Base-by-base conservation (phyloP, 2,888 invertebrate species). In the Graphium colonna region DNA sequence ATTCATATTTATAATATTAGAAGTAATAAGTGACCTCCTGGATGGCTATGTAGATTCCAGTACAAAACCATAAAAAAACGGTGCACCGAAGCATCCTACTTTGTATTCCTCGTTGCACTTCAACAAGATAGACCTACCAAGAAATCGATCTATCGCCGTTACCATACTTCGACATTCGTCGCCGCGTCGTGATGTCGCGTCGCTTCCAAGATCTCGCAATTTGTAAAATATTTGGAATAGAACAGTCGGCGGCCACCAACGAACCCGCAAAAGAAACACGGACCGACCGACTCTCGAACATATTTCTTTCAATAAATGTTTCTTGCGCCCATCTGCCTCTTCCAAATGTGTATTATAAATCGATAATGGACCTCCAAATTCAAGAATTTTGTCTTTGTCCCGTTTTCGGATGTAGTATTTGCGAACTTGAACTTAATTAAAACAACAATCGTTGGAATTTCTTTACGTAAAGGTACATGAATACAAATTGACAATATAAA, bases 221-320 rank as follows among this genome's bases (percentile, higher is more conserved):
- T 88, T 85, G 84, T 77, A 65, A 77, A 83, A 88, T 87, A 84
- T 82, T 82, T 82, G 77, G 76, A 80, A 86, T 87, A 71, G 73
- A 73, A 71, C 66, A 64, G 73, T 64, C 75, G 68, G 64, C 69
- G 84, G 76, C 87, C 36, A 85, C 84, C 87, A 86, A 82, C 79
- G 80, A 82, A 77, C 66, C 67, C 59, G 54, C 18, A 44, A 42
- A 41, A 18, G 44, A 55, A 55, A 57, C 40, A 59, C 51, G 48
- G 59, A 12, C 40, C 18, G 17, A 61, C 28, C 18, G 39, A 10
- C 13, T 39, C 1, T 15, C 56, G 45, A 46, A 46, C 49, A 46
- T 56, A 42, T 36, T 48, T 42, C 48, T 42, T 26, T 49, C 48
- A 49, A 48, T 47, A 47, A 15, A 42, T 26, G 26, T 47, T 46